Percentiles rank a stretch among this genome's conserved stretches.
These are phyloP conservation scores for Molorchus minor DNA, from an alignment of 2,888 invertebrate species.

Conservation along the genomic window DNA sequence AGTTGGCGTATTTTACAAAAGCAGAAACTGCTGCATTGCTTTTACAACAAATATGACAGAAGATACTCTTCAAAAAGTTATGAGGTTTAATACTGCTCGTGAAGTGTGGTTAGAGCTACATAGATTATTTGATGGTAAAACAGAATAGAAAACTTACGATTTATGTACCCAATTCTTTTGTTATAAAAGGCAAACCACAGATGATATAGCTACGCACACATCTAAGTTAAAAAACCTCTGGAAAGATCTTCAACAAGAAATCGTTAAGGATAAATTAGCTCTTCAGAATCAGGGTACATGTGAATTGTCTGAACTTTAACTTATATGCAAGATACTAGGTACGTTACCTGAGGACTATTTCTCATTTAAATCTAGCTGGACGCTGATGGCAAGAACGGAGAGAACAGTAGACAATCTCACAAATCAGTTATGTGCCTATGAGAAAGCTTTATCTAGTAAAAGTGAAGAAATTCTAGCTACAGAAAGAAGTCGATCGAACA, in stretches of 20 bases:
- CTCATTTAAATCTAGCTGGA: background rate
- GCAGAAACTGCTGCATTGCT: too few relatives aligned
- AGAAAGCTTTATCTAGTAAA: background rate
- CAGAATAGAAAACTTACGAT: constrained; percentile 37
- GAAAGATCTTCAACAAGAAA: constrained; percentile 2
- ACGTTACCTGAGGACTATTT: background rate
- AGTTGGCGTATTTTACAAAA: too few relatives aligned
- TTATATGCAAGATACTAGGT: background rate
- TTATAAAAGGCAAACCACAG: constrained; percentile 16
- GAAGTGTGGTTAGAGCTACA: constrained; percentile 39
- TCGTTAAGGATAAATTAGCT: constrained; percentile 3
- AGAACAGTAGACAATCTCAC: constrained; percentile 14
- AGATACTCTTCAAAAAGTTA: constrained; percentile 36
- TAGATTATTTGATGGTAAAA: constrained; percentile 32
- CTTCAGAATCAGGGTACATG: background rate
- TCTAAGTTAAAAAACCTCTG: constrained; percentile 24
- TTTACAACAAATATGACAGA: constrained; percentile 38
- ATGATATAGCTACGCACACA: constrained; percentile 30
- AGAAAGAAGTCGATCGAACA: too few relatives aligned
- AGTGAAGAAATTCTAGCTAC: background rate
- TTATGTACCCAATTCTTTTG: constrained; percentile 35
- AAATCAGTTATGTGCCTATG: constrained; percentile 17
- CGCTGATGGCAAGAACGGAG: background rate
- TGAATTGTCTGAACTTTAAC: background rate
- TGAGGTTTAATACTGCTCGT: constrained; percentile 32